Evolutionary conservation across 2,797 vertebrate species (phyloP).

Genomic region (Mus caroli): DNA sequence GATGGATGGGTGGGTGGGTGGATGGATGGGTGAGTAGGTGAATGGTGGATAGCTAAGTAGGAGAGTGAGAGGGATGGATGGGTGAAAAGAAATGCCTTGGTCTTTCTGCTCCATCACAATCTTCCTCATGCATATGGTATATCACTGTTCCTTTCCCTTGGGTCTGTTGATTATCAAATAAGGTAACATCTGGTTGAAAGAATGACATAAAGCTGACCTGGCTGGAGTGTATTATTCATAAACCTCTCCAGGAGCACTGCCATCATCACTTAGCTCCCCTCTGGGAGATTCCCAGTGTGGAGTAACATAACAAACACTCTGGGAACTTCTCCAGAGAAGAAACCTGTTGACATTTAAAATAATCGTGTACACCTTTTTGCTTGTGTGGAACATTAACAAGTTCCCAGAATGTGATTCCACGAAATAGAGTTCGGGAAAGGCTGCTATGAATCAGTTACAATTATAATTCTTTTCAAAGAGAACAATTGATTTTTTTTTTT

Average conservation of each 20-base stretch:
- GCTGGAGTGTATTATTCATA: neutral
- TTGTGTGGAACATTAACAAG: neutral
- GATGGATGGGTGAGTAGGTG: neutral
- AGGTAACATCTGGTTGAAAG: neutral
- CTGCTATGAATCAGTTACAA: neutral
- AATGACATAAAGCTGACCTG: neutral
- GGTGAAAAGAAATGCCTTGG: neutral
- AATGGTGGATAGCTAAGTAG: fast-evolving
- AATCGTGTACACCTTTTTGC: neutral
- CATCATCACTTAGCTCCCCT: neutral
- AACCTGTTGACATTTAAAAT: conserved; percentile 38
- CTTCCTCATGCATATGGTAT: neutral
- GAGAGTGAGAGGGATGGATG: no score
- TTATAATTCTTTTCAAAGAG: conserved; percentile 52
- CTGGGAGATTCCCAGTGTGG: neutral
- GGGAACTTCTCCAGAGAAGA: conserved; percentile 42
- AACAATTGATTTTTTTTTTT: neutral
- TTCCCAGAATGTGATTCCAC: conserved; percentile 16
- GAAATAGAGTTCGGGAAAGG: conserved; percentile 47
- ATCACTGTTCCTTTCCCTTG: neutral
- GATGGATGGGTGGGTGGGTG: neutral
- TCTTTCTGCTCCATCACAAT: neutral
- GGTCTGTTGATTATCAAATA: neutral
- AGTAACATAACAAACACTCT: conserved; percentile 6
- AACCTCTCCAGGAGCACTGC: neutral